Evolutionary conservation across 2,888 invertebrate species (phyloP).

Genomic region (Gymnoscelis rufifasciata): DNA sequence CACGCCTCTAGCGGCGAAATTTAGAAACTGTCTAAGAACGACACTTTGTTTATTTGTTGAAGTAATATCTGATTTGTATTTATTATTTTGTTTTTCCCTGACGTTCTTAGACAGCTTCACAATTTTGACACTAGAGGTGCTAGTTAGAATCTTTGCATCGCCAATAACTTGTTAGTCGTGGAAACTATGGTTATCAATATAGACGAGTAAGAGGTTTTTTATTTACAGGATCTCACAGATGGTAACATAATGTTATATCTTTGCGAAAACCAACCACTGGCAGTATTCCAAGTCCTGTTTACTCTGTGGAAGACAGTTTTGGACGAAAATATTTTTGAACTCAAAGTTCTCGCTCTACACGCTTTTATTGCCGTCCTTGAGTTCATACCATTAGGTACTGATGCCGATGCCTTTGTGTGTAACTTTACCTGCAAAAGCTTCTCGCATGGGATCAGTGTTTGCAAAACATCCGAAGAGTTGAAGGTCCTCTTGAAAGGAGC

Average conservation of each 20-base stretch:
- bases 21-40: too few relatives aligned
- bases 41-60: too few relatives aligned
- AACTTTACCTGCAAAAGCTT: constrained; percentile 78
- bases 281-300: constrained; percentile 76
- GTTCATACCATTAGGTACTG: constrained; percentile 53
- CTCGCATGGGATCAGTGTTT: constrained; percentile 67
- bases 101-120: too few relatives aligned
- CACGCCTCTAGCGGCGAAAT: too few relatives aligned
- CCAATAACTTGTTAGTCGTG: too few relatives aligned
- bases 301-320: constrained; percentile 70
- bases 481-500: constrained; percentile 60
- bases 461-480: constrained; percentile 44
- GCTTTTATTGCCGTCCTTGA: constrained; percentile 76
- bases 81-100: too few relatives aligned
- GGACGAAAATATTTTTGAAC: constrained; percentile 63
- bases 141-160: too few relatives aligned
- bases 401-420: constrained; percentile 75
- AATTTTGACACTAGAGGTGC: too few relatives aligned
- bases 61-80: too few relatives aligned
- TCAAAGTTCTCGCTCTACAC: constrained; percentile 76
- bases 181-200: too few relatives aligned
- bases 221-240: constrained; percentile 51
- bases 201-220: not conserved
- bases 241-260: constrained; percentile 56
- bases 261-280: constrained; percentile 63